These are phyloP conservation scores for Ascidia mentula DNA, from an alignment of 23 tunicate genomes.

Conservation along the genomic window DNA sequence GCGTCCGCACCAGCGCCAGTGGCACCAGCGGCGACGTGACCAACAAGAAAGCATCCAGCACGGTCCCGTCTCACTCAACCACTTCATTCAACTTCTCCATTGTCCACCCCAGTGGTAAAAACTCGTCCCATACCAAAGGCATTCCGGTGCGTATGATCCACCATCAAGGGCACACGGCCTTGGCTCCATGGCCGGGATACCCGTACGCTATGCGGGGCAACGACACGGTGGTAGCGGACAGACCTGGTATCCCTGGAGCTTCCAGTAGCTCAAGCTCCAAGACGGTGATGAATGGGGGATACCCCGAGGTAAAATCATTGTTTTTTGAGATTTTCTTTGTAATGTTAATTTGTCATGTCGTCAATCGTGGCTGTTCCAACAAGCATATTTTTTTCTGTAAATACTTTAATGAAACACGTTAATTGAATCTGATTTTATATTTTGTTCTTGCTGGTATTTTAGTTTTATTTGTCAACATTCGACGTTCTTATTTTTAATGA, in stretches of 20 bases:
- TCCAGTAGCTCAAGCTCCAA: conserved; percentile 37
- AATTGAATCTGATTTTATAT: too few species aligned
- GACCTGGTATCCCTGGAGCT: conserved; percentile 47
- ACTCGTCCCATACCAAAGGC: conserved; percentile 10
- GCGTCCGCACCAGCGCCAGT: conserved; percentile 9
- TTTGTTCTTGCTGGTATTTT: too few species aligned
- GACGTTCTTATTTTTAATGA: conserved; percentile 1
- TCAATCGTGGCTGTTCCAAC: too few species aligned
- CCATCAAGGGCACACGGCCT: background rate
- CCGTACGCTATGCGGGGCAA: background rate
- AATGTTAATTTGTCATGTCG: too few species aligned
- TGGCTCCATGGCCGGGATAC: background rate
- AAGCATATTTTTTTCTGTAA: too few species aligned
- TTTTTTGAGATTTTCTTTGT: background rate
- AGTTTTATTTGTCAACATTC: too few species aligned
- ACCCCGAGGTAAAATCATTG: background rate
- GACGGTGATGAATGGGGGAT: background rate
- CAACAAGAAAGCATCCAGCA: conserved; percentile 6
- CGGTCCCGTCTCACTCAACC: conserved; percentile 17
- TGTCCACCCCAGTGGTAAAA: conserved; percentile 27
- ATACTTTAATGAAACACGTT: too few species aligned
- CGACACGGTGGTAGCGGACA: conserved; percentile 22
- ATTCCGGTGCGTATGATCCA: background rate
- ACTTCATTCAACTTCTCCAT: conserved; percentile 51
- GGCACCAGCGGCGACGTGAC: background rate